Evolutionary conservation across 2,113 vertebrate genomes (phyloP), one percentile per base, ranked within the genome.

Genomic region (Chlorodrepanis virens): DNA sequence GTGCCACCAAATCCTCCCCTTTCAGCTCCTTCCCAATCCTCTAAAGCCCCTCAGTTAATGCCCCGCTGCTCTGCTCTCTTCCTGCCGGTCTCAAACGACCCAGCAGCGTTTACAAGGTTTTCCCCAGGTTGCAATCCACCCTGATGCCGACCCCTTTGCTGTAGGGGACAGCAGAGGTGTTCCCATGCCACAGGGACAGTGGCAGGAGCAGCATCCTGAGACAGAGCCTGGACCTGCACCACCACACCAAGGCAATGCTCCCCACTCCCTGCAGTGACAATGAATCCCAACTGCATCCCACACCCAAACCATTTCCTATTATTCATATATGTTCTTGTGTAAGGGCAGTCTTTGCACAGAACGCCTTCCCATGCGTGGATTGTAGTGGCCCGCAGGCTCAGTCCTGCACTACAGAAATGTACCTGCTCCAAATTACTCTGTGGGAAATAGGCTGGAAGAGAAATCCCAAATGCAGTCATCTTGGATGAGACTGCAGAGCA

Each of bases 21-120:
- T 94, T 93, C 89, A 75, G 54, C 28, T 57, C 64, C 67, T 84
- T 64, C 57, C 37, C 94, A 84, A 67, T 74, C 93, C 82, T 74
- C 91, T 89, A 57, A 90, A 74, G 40, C 42, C 39, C 52, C 53
- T 45, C 5, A 0, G 80, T 81, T 72, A 71, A 77, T 56, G 72
- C 76, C 88, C 33, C 0, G 2, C 91, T 82, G 69, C 77, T 87
- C 65, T 52, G 59, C 52, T 83, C 21, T 87, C 37, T 53, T 60
- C 83, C 83, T 68, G 72, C 74, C 29, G 61, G 53, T 54, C 60
- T 89, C 76, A 70, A 94, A 87, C 23, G 39, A 63, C 77, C 72
- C 14, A 40, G 86, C n/a, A 22, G 39, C 42, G 28, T 80, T 69
- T n/a, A 76, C 31, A 63, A 84, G 64, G 11, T 87, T 90, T 89